These are phyloP conservation scores for Hyphantria cunea DNA, from an alignment of 1,140 invertebrate genomes.

Conservation along the genomic window DNA sequence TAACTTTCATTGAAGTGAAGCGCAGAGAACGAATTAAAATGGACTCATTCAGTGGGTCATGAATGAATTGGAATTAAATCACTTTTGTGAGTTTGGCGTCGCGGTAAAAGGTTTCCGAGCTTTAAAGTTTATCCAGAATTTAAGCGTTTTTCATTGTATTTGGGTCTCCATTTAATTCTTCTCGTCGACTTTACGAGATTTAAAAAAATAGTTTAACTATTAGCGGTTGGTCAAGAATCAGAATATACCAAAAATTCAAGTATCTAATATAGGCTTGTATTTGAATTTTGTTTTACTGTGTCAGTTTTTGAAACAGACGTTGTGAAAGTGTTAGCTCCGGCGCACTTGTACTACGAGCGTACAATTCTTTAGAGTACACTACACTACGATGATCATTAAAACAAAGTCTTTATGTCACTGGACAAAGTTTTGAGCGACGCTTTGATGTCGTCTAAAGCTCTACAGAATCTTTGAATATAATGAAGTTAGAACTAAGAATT, in stretches of 20 bases:
- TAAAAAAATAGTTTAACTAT: neutral
- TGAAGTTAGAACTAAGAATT: neutral
- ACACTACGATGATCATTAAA: constrained; percentile 24
- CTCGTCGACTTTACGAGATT: constrained; percentile 4
- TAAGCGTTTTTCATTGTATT: constrained; percentile 20
- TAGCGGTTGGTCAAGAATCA: neutral
- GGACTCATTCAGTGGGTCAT: constrained; percentile 30
- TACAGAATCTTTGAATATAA: constrained; percentile 2
- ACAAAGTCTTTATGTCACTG: constrained; percentile 14
- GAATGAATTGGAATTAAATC: constrained; percentile 33
- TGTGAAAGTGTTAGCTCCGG: constrained; percentile 11
- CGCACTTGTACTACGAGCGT: constrained; percentile 7
- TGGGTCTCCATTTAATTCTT: constrained; percentile 16
- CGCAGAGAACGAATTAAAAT: constrained; percentile 30
- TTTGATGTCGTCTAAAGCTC: constrained; percentile 15
- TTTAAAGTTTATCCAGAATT: constrained; percentile 20
- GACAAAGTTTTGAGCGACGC: constrained; percentile 10
- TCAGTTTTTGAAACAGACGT: neutral
- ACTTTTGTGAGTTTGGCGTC: constrained; percentile 28
- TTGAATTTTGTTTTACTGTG: neutral
- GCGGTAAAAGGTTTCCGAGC: constrained; percentile 25
- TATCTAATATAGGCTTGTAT: neutral
- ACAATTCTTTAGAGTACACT: constrained; percentile 27
- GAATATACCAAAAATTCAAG: neutral
- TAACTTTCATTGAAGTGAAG: constrained; percentile 32